A percentile compares a stretch with the other conserved stretches of the same genome.
Evolutionary conservation across 2,113 vertebrate species (phyloP).

Genomic region (Actenoides hombroni): DNA sequence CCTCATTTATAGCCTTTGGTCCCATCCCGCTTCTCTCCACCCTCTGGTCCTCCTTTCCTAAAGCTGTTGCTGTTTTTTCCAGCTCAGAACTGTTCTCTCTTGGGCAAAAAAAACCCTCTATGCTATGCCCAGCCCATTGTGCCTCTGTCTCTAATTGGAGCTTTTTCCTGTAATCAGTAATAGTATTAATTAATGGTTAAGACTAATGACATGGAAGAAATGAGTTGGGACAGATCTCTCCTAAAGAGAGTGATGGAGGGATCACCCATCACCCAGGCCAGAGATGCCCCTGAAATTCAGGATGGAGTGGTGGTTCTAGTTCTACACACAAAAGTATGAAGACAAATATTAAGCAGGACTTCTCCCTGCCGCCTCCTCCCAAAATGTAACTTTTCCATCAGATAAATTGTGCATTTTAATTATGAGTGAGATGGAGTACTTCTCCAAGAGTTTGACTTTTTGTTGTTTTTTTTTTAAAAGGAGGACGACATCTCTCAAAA

Average conservation of each 20-base stretch:
- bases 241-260: background rate
- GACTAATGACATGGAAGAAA: background rate
- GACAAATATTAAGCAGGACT: background rate
- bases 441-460: background rate
- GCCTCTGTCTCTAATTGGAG: background rate
- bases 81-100: background rate
- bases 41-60: background rate
- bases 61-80: rapidly evolving
- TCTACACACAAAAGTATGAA: background rate
- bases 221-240: background rate
- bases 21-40: background rate
- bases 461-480: background rate
- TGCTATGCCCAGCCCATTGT: background rate
- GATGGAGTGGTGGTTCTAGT: background rate
- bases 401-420: background rate
- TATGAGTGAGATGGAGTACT: background rate
- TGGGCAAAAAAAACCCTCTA: background rate
- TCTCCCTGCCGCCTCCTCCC: background rate
- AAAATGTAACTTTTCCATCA: background rate
- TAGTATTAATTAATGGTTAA: background rate
- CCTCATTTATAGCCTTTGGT: background rate
- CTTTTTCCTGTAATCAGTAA: background rate
- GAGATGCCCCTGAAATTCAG: background rate
- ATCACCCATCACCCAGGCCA: background rate
- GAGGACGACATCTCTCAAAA: background rate